A percentile compares a stretch with the other conserved stretches of the same genome.
Evolutionary conservation across 2,888 invertebrate species (phyloP).

Genomic region (Scaptodrosophila latifasciaeformis): DNA sequence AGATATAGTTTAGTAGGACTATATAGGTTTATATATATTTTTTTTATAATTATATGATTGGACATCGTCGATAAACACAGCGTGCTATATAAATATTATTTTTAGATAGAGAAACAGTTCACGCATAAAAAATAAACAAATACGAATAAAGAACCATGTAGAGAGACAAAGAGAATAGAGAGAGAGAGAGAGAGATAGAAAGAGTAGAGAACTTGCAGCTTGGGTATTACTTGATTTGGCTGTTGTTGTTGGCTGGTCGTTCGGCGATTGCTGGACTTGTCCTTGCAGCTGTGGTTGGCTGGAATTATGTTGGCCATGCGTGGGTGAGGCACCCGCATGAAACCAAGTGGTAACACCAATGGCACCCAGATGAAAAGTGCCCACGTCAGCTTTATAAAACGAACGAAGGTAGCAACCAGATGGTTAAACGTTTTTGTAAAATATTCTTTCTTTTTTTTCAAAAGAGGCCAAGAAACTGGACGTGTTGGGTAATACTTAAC

Average conservation of each 20-base stretch:
- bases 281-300: slow-evolving; percentile 16
- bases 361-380: slow-evolving; percentile 64
- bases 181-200: slow-evolving; percentile 10
- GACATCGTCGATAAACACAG: slow-evolving; percentile 22
- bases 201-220: no score
- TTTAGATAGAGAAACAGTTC: slow-evolving; percentile 19
- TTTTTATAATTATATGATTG: not conserved
- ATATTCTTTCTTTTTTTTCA: not conserved
- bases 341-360: slow-evolving; percentile 75
- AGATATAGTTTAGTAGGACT: slow-evolving; percentile 11
- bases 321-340: slow-evolving; percentile 72
- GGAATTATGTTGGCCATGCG: slow-evolving; percentile 27
- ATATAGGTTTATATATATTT: slow-evolving; percentile 1
- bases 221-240: slow-evolving; percentile 43
- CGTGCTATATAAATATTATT: slow-evolving; percentile 39
- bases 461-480: not conserved
- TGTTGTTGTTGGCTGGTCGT: no score
- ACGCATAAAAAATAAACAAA: slow-evolving; percentile 27
- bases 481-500: not conserved
- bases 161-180: not conserved
- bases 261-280: not conserved
- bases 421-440: no score
- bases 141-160: no score
- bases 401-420: slow-evolving; percentile 15
- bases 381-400: slow-evolving; percentile 66